Conservation (phyloP, 2,888 invertebrate species). For the Hyppa rectilinea region DNA sequence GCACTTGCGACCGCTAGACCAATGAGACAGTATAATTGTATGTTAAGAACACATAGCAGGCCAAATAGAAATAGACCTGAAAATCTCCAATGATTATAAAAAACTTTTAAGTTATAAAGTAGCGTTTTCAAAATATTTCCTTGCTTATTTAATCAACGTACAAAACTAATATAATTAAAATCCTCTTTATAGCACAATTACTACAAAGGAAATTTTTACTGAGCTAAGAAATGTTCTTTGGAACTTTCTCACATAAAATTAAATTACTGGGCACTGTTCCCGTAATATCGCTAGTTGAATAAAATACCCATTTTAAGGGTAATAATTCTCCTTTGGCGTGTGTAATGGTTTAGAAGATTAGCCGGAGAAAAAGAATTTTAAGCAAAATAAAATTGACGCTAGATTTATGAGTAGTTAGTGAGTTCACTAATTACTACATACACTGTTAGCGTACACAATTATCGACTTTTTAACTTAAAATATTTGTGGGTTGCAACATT, state of each 20-base stretch:
- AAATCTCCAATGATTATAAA: too few relatives aligned
- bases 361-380: conserved; percentile 1
- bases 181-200: conserved; percentile 36
- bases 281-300: conserved; percentile 52
- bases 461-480: too few relatives aligned
- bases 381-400: conserved; percentile 18
- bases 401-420: conserved; percentile 3
- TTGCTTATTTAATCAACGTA: background rate
- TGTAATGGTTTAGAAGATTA: conserved; percentile 50
- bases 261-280: conserved; percentile 45
- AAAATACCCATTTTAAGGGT: conserved; percentile 51
- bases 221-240: conserved; percentile 38
- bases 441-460: too few relatives aligned
- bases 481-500: too few relatives aligned
- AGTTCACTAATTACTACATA: too few relatives aligned
- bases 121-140: background rate
- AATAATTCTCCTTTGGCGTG: conserved; percentile 50
- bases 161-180: conserved; percentile 12
- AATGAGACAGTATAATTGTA: too few relatives aligned
- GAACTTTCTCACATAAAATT: conserved; percentile 50
- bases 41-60: too few relatives aligned
- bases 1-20: too few relatives aligned
- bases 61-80: too few relatives aligned
- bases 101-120: too few relatives aligned
- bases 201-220: conserved; percentile 45